Conservation (phyloP, 2,888 invertebrate genomes). For the Oxystoma pomonae region DNA sequence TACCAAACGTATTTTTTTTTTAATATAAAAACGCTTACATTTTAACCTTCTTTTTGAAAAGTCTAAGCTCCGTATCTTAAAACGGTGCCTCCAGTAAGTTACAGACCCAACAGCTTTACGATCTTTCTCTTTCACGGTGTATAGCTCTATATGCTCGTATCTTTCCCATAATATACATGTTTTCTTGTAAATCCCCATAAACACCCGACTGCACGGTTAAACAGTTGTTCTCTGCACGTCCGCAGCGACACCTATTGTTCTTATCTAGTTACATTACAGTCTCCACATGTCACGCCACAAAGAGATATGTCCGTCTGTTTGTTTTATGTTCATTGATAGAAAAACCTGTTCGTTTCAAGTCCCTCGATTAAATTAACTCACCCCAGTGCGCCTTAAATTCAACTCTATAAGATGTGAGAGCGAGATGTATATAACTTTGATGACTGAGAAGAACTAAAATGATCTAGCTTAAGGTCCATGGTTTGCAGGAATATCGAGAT, state of each 20-base stretch:
- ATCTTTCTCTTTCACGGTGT: no score
- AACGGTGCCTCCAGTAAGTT: no score
- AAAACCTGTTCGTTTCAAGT: background rate
- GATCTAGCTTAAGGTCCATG: background rate
- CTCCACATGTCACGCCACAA: conserved; percentile 21
- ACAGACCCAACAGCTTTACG: no score
- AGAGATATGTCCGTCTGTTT: conserved; percentile 18
- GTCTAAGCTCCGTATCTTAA: no score
- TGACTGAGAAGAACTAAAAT: background rate
- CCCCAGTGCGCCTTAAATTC: background rate
- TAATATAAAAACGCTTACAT: no score
- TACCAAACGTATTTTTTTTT: no score
- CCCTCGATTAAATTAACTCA: background rate
- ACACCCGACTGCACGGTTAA: background rate
- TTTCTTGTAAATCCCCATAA: background rate
- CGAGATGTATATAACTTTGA: background rate
- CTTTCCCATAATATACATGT: background rate
- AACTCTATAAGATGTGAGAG: background rate
- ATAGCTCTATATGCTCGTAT: background rate
- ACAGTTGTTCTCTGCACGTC: conserved; percentile 4
- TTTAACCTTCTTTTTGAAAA: no score
- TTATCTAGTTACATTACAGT: conserved; percentile 22
- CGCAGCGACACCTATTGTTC: conserved; percentile 21
- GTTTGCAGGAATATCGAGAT: conserved; percentile 1
- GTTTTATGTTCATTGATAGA: background rate